phyloP scores from a whole-genome alignment of 2,797 vertebrate species.

The Zenarchopterus dispar region DNA sequence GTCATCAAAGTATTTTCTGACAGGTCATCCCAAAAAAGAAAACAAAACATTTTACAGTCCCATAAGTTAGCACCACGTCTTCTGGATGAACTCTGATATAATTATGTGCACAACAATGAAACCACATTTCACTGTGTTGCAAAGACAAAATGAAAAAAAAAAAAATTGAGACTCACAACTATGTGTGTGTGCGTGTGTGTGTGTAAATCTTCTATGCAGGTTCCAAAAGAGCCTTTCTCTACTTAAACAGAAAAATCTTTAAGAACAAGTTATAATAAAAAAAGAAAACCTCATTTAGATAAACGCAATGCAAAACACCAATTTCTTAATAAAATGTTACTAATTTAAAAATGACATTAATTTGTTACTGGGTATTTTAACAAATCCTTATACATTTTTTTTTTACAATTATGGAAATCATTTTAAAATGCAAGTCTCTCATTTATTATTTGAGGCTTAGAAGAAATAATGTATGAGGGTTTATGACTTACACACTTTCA shows the following conservation, averaged over 20 bases:
- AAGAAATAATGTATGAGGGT: constrained; percentile 28
- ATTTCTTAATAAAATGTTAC: constrained; percentile 38
- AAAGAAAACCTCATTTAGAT: constrained; percentile 45
- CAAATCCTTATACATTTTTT: constrained; percentile 12
- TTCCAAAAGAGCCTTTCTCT: constrained; percentile 43
- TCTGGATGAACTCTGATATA: constrained; percentile 70
- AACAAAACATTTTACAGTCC: constrained; percentile 64
- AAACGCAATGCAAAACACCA: constrained; percentile 65
- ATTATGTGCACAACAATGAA: constrained; percentile 77
- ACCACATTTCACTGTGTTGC: constrained; percentile 69
- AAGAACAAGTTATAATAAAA: constrained; percentile 24
- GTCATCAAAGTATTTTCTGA: constrained; percentile 73
- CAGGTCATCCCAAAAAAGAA: constrained; percentile 8
- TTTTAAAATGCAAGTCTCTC: constrained; percentile 13
- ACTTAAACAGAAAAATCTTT: constrained; percentile 39
- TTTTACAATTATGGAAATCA: not conserved
- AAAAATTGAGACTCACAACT: constrained; percentile 27
- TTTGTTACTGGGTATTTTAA: constrained; percentile 62
- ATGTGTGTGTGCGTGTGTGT: constrained; percentile 8
- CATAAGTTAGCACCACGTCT: constrained; percentile 85
- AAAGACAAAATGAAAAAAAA: constrained; percentile 46
- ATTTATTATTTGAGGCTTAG: constrained; percentile 9
- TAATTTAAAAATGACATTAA: constrained; percentile 42
- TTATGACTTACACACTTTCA: constrained; percentile 37
- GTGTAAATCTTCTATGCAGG: constrained; percentile 32